Conservation (phyloP, 2,888 invertebrate species). For the Macropis europaea region DNA sequence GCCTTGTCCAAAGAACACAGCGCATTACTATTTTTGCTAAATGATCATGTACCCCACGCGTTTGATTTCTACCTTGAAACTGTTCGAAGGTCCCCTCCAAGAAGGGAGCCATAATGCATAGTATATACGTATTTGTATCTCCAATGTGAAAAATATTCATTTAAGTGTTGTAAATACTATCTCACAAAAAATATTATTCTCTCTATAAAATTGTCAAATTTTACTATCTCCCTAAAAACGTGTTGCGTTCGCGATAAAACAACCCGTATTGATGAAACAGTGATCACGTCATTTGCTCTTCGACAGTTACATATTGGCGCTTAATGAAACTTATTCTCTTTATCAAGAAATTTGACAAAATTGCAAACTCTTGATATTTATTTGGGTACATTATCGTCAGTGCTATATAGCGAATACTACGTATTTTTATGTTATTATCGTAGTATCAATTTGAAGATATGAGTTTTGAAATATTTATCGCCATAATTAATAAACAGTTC, state of each 20-base stretch:
- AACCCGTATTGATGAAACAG: slow-evolving; percentile 35
- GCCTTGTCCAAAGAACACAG: slow-evolving; percentile 25
- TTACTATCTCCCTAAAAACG: slow-evolving; percentile 57
- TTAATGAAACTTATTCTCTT: not conserved
- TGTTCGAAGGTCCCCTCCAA: slow-evolving; percentile 69
- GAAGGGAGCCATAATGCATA: slow-evolving; percentile 43
- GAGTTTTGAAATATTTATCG: slow-evolving; percentile 33
- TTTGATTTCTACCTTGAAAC: slow-evolving; percentile 70
- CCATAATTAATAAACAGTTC: slow-evolving; percentile 44
- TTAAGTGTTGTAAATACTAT: slow-evolving; percentile 71
- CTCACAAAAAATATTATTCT: slow-evolving; percentile 76
- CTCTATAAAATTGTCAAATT: slow-evolving; percentile 73
- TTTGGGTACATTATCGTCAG: not conserved
- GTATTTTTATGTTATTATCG: slow-evolving; percentile 1
- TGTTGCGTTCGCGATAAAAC: slow-evolving; percentile 41
- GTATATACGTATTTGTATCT: slow-evolving; percentile 51
- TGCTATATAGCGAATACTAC: slow-evolving; percentile 9
- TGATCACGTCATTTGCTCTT: slow-evolving; percentile 10
- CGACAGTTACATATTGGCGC: not conserved
- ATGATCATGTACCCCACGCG: slow-evolving; percentile 57
- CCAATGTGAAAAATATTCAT: slow-evolving; percentile 73
- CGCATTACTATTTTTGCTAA: slow-evolving; percentile 56
- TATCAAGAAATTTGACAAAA: not conserved
- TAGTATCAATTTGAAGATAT: slow-evolving; percentile 36
- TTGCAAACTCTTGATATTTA: slow-evolving; percentile 7